Evolutionary conservation across 2,888 invertebrate species (phyloP).

Genomic region (Ptychoptera contaminata): DNA sequence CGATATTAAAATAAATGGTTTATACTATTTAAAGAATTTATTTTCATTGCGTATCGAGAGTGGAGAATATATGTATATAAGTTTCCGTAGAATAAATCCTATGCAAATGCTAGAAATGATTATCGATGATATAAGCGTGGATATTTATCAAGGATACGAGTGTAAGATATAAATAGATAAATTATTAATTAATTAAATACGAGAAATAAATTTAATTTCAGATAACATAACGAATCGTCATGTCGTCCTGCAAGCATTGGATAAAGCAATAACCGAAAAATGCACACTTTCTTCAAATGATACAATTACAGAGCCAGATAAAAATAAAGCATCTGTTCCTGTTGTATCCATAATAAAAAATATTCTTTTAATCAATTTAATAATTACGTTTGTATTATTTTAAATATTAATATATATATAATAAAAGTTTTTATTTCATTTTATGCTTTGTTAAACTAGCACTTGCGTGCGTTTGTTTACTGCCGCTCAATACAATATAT

Average conservation of each 20-base stretch:
- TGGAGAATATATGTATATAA: neutral
- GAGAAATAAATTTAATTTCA: constrained; percentile 1
- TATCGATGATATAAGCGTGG: neutral
- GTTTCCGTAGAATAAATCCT: neutral
- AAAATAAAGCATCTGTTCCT: no score
- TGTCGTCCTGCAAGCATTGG: no score
- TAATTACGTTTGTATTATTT: neutral
- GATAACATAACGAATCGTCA: constrained; percentile 4
- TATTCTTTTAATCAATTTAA: neutral
- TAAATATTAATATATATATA: neutral
- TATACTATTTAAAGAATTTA: neutral
- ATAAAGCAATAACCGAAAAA: no score
- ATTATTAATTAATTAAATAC: neutral
- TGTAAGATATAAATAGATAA: constrained; percentile 10
- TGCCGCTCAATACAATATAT: constrained; percentile 83
- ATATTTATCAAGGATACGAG: constrained; percentile 11
- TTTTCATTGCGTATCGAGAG: neutral
- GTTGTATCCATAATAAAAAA: neutral
- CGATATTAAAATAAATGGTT: neutral
- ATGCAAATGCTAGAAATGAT: neutral
- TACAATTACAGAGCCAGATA: no score
- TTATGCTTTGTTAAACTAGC: constrained; percentile 28
- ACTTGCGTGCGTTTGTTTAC: constrained; percentile 44
- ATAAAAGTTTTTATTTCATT: constrained; percentile 11
- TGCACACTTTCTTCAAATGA: no score